phyloP scores from a whole-genome alignment of 2,113 vertebrate genomes.

The Pluvianellus socialis region DNA sequence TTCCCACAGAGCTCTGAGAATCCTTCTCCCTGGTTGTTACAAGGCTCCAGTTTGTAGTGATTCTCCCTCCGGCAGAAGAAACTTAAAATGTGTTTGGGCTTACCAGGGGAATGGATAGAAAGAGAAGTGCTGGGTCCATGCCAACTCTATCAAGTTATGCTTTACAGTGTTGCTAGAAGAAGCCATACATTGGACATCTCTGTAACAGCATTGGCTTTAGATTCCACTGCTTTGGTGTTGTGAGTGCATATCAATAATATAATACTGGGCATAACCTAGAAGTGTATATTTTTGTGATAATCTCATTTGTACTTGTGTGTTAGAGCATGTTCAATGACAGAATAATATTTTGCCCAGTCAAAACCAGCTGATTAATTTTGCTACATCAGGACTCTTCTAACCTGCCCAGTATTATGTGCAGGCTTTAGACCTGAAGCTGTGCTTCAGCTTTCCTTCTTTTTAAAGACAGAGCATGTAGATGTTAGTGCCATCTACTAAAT shows the following conservation, averaged over 20 bases:
- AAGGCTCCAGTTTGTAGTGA: neutral
- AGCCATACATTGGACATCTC: no score
- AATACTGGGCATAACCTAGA: neutral
- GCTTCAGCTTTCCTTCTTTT: neutral
- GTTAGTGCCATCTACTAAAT: neutral
- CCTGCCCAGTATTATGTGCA: neutral
- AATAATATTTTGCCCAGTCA: neutral
- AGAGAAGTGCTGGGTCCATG: neutral
- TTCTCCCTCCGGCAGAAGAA: neutral
- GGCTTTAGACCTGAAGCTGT: neutral
- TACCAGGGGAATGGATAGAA: neutral
- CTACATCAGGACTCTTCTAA: neutral
- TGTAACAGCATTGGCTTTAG: neutral
- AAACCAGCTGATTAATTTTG: neutral
- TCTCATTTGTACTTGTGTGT: neutral
- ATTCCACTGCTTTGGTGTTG: neutral
- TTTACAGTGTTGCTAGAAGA: neutral
- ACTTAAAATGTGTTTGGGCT: neutral
- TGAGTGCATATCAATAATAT: neutral
- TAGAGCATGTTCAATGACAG: neutral
- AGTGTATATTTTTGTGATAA: neutral
- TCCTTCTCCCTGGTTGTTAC: neutral
- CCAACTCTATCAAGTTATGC: neutral
- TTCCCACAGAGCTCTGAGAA: neutral
- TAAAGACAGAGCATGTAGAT: neutral